These are phyloP conservation scores for Drosophila kokeensis DNA, from an alignment of 2,888 invertebrate genomes.

Conservation along the genomic window DNA sequence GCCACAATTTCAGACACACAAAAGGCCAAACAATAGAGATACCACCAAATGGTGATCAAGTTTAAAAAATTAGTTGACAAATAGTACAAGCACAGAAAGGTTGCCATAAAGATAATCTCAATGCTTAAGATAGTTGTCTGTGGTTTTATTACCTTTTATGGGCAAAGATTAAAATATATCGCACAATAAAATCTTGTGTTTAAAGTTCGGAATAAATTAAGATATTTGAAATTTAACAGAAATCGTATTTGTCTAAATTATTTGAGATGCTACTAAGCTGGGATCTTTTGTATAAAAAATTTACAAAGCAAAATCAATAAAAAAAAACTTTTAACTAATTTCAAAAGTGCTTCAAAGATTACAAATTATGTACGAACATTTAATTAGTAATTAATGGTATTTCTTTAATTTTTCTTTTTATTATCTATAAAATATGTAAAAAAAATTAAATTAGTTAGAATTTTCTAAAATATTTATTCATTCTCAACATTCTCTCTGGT, in stretches of 20 bases:
- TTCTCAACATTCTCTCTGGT: neutral
- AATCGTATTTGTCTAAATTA: neutral
- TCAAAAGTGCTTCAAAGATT: neutral
- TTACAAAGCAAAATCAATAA: too few relatives aligned
- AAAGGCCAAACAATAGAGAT: slow-evolving; percentile 1
- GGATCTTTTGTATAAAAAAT: too few relatives aligned
- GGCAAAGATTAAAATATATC: neutral
- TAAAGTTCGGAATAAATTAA: neutral
- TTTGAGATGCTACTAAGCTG: too few relatives aligned
- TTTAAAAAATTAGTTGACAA: slow-evolving; percentile 14
- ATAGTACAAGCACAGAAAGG: neutral
- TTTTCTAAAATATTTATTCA: neutral
- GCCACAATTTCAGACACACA: slow-evolving; percentile 9
- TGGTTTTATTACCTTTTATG: neutral
- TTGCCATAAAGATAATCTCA: slow-evolving; percentile 1
- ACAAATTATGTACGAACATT: too few relatives aligned
- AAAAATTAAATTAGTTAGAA: neutral
- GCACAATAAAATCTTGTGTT: neutral
- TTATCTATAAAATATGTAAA: fast-evolving
- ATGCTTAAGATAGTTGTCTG: neutral
- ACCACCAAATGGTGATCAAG: slow-evolving; percentile 9
- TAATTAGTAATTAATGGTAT: too few relatives aligned
- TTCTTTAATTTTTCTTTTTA: neutral
- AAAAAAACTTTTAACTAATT: neutral
- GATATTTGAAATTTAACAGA: neutral